Base-by-base conservation (phyloP, 2,113 vertebrate genomes). In the Nansenia antarctica region DNA sequence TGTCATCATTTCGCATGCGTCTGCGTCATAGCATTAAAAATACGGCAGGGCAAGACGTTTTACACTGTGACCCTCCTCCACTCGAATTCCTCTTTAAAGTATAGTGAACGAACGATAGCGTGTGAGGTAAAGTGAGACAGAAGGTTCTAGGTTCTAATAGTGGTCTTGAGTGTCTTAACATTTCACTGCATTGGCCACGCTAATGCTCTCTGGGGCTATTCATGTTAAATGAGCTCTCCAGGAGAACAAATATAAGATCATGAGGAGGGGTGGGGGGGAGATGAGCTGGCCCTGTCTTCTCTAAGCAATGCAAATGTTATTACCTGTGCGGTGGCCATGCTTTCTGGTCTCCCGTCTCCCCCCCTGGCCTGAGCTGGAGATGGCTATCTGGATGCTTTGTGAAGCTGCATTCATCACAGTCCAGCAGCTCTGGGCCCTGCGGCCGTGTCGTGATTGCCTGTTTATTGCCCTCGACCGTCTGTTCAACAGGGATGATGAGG, bases 321-420 rank as follows among this genome's bases (percentile, higher is more conserved):
- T 78, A 78, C 31, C 47, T 59, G 58, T 55, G 70, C 60, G 62
- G 62, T 62, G 72, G 72, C 34, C 67, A 75, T 59, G 70, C 68
- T 68, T 49, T 34, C 65, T 39, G 52, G 49, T 32, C 35, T 18
- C 30, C n/a, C 5, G 45, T 31, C 30, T 66, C 15, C 52, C 52
- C 64, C 47, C 55, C 45, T 60, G 62, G 32, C 27, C 45, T 70
- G 24, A 63, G 61, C 57, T 34, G 59, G 59, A 72, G 69, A 75
- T 63, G 34, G 22, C 39, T 67, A 62, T 76, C 69, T 66, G 52
- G 39, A 66, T 70, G 59, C 47, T 58, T 58, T 58, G 26, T 15
- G 15, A 58, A 58, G 29, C 55, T 18, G 14, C 29, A 58, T 20
- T 58, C 3, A 31, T 58, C 55, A 58, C 47, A 75, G 67, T 37